phyloP scores from a whole-genome alignment of 2,113 vertebrate species.

The Pogonocichla stellata region DNA sequence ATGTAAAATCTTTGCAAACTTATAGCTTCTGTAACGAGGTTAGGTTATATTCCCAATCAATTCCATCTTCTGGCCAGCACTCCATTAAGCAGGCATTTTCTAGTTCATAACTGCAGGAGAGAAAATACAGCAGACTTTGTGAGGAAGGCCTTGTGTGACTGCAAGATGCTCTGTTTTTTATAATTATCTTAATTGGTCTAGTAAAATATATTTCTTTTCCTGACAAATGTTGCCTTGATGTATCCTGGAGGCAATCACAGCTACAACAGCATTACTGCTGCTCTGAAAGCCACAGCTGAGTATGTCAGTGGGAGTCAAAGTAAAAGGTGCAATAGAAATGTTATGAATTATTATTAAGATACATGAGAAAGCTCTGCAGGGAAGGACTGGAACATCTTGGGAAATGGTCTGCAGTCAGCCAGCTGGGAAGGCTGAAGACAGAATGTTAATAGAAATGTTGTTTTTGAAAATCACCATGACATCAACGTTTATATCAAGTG shows the following conservation, averaged over 20 bases:
- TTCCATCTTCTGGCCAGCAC: neutral
- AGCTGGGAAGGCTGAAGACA: slow-evolving; percentile 53
- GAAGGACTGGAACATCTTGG: slow-evolving; percentile 43
- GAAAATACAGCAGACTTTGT: neutral
- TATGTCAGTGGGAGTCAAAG: slow-evolving; percentile 35
- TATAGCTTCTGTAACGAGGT: neutral
- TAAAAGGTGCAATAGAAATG: slow-evolving; percentile 54
- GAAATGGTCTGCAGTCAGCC: slow-evolving; percentile 38
- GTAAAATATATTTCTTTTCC: neutral
- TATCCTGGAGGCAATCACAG: slow-evolving; percentile 1
- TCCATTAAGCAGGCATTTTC: neutral
- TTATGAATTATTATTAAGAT: slow-evolving; percentile 62
- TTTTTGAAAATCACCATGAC: slow-evolving; percentile 52
- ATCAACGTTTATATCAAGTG: slow-evolving; percentile 37
- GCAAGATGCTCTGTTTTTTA: neutral
- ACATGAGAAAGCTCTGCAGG: slow-evolving; percentile 35
- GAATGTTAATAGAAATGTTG: slow-evolving; percentile 60
- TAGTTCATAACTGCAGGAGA: neutral
- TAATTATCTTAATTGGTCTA: slow-evolving; percentile 10
- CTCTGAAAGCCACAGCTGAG: slow-evolving; percentile 26
- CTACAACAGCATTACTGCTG: neutral
- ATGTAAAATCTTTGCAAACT: neutral
- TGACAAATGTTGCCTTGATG: neutral
- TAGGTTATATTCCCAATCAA: neutral
- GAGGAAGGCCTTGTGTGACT: neutral